These are phyloP conservation scores for Fabriciana adippe DNA, from an alignment of 2,888 invertebrate species.

Conservation along the genomic window DNA sequence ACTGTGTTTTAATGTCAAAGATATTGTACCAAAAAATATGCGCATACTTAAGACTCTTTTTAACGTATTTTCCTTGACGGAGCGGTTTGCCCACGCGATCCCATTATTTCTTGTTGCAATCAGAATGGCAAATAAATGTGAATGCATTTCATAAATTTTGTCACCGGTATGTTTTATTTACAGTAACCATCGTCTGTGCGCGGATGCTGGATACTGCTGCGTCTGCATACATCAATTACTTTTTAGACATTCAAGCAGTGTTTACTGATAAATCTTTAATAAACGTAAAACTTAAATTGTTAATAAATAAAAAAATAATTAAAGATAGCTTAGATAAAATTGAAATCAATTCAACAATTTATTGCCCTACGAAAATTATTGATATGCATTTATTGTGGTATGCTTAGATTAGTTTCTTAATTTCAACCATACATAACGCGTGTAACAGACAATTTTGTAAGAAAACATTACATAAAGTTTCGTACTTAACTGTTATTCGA, in stretches of 20 bases:
- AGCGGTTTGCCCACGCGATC: constrained; percentile 45
- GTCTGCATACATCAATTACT: no score
- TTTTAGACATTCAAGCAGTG: no score
- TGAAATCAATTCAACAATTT: not conserved
- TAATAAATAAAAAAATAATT: no score
- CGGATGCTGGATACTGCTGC: not conserved
- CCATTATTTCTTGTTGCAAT: constrained; percentile 38
- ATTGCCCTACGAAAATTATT: no score
- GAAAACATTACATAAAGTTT: not conserved
- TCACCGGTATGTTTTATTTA: constrained; percentile 29
- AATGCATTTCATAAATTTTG: constrained; percentile 36
- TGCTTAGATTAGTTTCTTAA: no score
- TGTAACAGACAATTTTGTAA: no score
- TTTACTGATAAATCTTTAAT: no score
- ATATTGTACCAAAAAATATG: constrained; percentile 19
- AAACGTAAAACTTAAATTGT: no score
- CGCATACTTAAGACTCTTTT: constrained; percentile 23
- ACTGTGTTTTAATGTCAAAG: constrained; percentile 22
- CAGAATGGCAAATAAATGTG: constrained; percentile 40
- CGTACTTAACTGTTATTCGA: not conserved
- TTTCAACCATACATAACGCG: no score
- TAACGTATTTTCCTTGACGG: constrained; percentile 37
- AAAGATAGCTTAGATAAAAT: no score
- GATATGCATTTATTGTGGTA: no score
- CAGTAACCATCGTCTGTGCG: constrained; percentile 16